Percentiles rank a stretch among this genome's conserved stretches.
Conservation (phyloP, 2,113 vertebrate species). For the Ursus arctos region DNA sequence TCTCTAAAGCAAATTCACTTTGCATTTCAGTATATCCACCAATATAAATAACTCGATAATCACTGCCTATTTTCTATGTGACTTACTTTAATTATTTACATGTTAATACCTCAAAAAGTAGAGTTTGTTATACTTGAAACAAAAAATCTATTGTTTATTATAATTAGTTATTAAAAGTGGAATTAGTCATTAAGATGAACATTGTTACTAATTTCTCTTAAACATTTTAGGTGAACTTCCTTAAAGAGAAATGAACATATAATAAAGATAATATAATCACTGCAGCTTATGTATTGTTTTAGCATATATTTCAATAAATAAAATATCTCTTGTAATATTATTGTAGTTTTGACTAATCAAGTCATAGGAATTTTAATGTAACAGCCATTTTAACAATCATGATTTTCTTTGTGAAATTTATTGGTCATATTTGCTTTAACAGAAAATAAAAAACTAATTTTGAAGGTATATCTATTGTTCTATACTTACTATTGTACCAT, state of each 20-base stretch:
- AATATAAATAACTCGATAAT: background rate
- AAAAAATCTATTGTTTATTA: background rate
- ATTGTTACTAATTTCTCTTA: slow-evolving; percentile 28
- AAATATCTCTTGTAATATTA: background rate
- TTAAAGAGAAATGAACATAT: slow-evolving; percentile 36
- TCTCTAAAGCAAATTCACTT: slow-evolving; percentile 45
- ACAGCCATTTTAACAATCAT: background rate
- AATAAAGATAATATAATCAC: background rate
- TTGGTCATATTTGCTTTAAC: slow-evolving; percentile 9
- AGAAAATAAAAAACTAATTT: slow-evolving; percentile 1
- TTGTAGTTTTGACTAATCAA: background rate
- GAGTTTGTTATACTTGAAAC: background rate
- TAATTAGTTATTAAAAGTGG: background rate
- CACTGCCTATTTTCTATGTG: background rate
- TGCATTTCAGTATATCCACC: background rate
- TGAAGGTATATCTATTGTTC: background rate
- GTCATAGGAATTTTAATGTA: slow-evolving; percentile 5
- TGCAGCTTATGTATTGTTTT: background rate
- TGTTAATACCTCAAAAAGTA: background rate
- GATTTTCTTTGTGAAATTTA: slow-evolving; percentile 30
- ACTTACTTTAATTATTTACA: background rate
- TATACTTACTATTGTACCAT: background rate
- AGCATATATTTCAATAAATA: slow-evolving; percentile 5
- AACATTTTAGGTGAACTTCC: slow-evolving; percentile 23
- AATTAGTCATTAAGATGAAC: slow-evolving; percentile 57